Conservation (phyloP, 2,113 vertebrate species). For the Scartelaos histophorus region DNA sequence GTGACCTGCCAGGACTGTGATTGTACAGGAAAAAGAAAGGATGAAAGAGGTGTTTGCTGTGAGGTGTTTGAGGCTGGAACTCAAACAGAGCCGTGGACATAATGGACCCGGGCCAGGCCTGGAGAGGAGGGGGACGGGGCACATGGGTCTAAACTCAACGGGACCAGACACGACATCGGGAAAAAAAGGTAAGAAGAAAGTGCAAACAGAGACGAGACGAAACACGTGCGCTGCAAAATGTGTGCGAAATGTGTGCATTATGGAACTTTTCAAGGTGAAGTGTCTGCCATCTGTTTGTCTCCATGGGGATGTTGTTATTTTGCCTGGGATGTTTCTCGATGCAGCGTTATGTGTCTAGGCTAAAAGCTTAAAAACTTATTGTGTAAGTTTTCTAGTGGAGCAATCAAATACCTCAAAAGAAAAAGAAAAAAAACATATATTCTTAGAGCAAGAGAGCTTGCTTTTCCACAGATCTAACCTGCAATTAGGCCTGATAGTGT, state of each 20-base stretch:
- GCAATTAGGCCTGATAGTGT: no score
- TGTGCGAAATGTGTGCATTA: no score
- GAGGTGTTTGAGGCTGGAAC: slow-evolving; percentile 55
- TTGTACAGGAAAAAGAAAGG: slow-evolving; percentile 36
- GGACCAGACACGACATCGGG: slow-evolving; percentile 61
- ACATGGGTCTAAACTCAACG: slow-evolving; percentile 65
- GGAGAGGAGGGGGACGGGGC: slow-evolving; percentile 50
- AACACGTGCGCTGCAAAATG: slow-evolving; percentile 1
- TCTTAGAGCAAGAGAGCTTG: no score
- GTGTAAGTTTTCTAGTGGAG: no score
- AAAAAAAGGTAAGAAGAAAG: slow-evolving; percentile 44
- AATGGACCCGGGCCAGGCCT: slow-evolving; percentile 64
- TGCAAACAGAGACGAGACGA: slow-evolving; percentile 25
- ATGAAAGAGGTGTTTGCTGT: slow-evolving; percentile 64
- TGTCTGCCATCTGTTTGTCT: no score
- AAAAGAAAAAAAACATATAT: no score
- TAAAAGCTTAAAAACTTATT: no score
- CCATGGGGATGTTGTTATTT: no score
- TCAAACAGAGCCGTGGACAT: slow-evolving; percentile 71
- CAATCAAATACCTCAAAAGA: no score
- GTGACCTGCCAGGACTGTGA: slow-evolving; percentile 62
- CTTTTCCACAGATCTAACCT: no score
- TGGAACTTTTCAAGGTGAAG: background rate
- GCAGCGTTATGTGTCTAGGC: no score
- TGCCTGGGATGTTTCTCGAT: no score